Base-by-base conservation (phyloP, 2,888 invertebrate genomes). In the Agelastica alni region DNA sequence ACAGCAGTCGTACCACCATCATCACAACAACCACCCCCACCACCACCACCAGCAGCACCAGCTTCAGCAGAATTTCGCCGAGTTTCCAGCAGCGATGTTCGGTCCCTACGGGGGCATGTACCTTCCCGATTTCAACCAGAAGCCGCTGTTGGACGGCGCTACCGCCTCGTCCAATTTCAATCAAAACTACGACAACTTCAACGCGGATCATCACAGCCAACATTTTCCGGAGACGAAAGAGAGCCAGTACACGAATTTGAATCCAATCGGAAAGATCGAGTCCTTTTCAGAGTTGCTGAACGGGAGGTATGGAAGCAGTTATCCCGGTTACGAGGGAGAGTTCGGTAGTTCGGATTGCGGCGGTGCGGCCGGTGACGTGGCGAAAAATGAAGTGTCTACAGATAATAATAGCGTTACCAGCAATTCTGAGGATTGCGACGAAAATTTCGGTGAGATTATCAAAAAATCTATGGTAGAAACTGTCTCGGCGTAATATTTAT, bases 401-500 rank as follows among this genome's bases (percentile, higher is more conserved):
- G 14, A 14, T 36, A 44, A 55, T 64, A 39, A 71, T 14, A 59
- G 58, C 42, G 48, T 59, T 64, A 48, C 39, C 45, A 59, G 67
- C 18, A 66, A 61, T 53, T 61, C 71, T 34, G 81, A 79, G 39
- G 78, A 81, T 49, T 79, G 79, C 66, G 83, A 82, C 64, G 91
- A 91, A 70, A 93, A 93, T 76, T 92, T 93, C 72, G 93, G 93
- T 47, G 93, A 93, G 80, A 89, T 94, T 69, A 93, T 93, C 66
- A 93, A 93, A 77, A 92, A 93, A 78, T 90, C 91, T 60, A 92
- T 93, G 84, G 92, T 93, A 72, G 93, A 93, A 77, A 92, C 91
- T 68, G 92, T 91, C 69, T 89, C 88, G 69, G 90, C 90, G 79
- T 91, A 85, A 83, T 53, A 52, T 63, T 55, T 60, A 60, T 62